Evolutionary conservation across 2,797 vertebrate genomes (phyloP).

Genomic region (Gadopsis marmoratus): DNA sequence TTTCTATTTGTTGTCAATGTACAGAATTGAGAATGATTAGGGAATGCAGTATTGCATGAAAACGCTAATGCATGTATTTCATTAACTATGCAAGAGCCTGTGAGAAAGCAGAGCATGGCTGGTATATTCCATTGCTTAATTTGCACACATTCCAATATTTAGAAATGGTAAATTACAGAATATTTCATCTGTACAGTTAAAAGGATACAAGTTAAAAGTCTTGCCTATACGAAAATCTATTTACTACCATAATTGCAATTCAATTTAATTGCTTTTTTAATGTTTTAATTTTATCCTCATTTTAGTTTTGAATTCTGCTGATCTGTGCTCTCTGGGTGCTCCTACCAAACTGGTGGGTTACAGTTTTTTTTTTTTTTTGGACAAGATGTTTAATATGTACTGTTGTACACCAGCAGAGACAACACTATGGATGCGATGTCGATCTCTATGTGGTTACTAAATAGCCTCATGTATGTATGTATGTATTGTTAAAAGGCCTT

Average conservation of each 20-base stretch:
- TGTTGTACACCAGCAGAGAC: conserved; percentile 76
- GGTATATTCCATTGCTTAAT: conserved; percentile 79
- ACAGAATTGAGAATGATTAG: conserved; percentile 60
- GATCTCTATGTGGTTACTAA: conserved; percentile 46
- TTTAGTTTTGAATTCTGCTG: conserved; percentile 56
- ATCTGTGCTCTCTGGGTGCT: conserved; percentile 73
- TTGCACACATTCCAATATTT: conserved; percentile 82
- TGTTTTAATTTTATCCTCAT: conserved; percentile 27
- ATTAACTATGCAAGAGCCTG: conserved; percentile 91
- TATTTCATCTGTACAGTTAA: conserved; percentile 56
- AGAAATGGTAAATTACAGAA: conserved; percentile 54
- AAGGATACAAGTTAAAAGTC: conserved; percentile 44
- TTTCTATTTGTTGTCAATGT: conserved; percentile 47
- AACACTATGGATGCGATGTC: conserved; percentile 57
- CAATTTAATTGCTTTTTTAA: no score
- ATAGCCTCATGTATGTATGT: conserved; percentile 49
- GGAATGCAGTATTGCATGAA: conserved; percentile 86
- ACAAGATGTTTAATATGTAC: conserved; percentile 54
- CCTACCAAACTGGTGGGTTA: conserved; percentile 56
- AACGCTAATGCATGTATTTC: conserved; percentile 86
- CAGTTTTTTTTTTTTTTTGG: conserved; percentile 25
- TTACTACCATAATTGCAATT: conserved; percentile 23
- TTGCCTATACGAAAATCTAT: conserved; percentile 56
- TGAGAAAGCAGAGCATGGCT: conserved; percentile 73
- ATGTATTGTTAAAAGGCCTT: conserved; percentile 42